These are phyloP conservation scores for Idaea aversata DNA, from an alignment of 2,888 invertebrate genomes.

Conservation along the genomic window DNA sequence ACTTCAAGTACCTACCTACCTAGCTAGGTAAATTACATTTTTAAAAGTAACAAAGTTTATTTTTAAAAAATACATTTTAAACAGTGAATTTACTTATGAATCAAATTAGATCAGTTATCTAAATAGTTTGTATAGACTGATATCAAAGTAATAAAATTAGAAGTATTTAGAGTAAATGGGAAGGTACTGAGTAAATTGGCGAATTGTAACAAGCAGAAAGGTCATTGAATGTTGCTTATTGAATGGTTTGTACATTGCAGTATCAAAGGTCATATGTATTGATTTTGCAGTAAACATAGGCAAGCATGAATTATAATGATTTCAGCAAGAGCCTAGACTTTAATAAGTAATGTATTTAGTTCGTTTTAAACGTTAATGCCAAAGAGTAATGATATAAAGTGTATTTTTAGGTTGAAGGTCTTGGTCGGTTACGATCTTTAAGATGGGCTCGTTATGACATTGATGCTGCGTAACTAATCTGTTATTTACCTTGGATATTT, in stretches of 20 bases:
- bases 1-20: too few relatives aligned
- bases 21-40: too few relatives aligned
- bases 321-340: background rate
- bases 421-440: constrained; percentile 37
- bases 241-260: background rate
- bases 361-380: constrained; percentile 10
- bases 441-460: constrained; percentile 51
- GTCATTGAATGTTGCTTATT: background rate
- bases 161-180: background rate
- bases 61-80: too few relatives aligned
- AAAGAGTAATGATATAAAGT: constrained; percentile 36
- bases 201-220: background rate
- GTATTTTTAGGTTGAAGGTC: constrained; percentile 75
- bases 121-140: background rate
- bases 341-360: background rate
- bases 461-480: constrained; percentile 33
- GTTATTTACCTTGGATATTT: constrained; percentile 8
- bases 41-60: too few relatives aligned
- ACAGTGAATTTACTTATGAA: too few relatives aligned
- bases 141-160: background rate
- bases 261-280: constrained; percentile 18
- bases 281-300: background rate
- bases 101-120: background rate
- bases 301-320: background rate
- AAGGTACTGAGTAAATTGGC: background rate